phyloP scores from a whole-genome alignment of 2,797 vertebrate genomes.

The Phoxinus dragarum region DNA sequence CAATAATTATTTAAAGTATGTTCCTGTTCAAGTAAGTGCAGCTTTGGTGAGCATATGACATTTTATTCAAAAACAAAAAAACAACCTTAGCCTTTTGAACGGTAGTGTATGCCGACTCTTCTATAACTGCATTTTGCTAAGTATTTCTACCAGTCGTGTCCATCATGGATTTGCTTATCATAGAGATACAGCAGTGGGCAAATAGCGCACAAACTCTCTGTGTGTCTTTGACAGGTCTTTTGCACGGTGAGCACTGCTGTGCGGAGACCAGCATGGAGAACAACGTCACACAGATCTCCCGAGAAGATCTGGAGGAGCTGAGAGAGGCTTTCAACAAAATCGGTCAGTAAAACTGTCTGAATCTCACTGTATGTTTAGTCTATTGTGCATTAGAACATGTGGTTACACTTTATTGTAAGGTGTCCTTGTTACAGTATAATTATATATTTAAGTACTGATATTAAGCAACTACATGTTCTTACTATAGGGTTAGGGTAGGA shows the following conservation, averaged over 20 bases:
- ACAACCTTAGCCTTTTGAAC: not conserved
- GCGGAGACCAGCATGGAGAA: constrained; percentile 81
- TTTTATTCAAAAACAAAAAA: not conserved
- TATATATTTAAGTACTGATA: too few species aligned
- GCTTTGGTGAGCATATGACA: not conserved
- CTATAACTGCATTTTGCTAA: not conserved
- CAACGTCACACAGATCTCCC: constrained; percentile 88
- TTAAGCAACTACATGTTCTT: too few species aligned
- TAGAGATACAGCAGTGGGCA: not conserved
- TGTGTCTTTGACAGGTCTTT: constrained; percentile 45
- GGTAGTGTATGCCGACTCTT: not conserved
- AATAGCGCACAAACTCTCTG: not conserved
- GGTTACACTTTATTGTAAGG: too few species aligned
- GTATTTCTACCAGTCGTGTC: not conserved
- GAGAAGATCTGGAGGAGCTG: constrained; percentile 93
- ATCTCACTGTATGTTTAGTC: not conserved
- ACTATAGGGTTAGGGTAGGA: too few species aligned
- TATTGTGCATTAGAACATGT: not conserved
- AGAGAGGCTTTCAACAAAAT: constrained; percentile 94
- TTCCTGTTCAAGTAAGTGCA: not conserved
- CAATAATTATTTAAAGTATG: not conserved
- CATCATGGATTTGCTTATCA: constrained; percentile 18
- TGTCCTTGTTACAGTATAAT: too few species aligned
- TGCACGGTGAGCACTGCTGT: constrained; percentile 53
- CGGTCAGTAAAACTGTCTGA: constrained; percentile 75